Percentiles rank a stretch among this genome's conserved stretches.
phyloP scores from a whole-genome alignment of 2,888 invertebrate species.

The Patella ulyssiponensis region DNA sequence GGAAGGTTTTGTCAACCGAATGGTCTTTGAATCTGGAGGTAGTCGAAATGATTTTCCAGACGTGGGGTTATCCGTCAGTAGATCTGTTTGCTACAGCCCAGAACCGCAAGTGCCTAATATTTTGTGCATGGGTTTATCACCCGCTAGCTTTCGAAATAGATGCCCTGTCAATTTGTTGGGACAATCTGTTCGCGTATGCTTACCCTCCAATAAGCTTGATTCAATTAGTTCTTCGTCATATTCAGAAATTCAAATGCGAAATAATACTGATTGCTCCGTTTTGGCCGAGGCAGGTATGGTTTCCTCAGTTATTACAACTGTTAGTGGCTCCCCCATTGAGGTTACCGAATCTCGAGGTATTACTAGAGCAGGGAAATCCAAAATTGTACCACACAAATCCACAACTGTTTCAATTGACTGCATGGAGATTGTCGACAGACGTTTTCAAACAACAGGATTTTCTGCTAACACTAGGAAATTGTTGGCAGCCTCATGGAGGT shows the following conservation, averaged over 20 bases:
- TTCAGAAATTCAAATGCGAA: constrained; percentile 21
- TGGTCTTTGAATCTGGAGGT: constrained; percentile 33
- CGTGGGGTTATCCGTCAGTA: constrained; percentile 18
- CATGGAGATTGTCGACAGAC: constrained; percentile 37
- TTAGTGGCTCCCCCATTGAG: constrained; percentile 27
- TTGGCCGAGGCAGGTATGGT: constrained; percentile 27
- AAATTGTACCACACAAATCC: constrained; percentile 34
- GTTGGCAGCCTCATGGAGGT: constrained; percentile 33
- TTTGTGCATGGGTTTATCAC: constrained; percentile 17
- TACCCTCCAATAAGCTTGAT: constrained; percentile 21
- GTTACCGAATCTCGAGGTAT: constrained; percentile 24
- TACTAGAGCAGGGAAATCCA: constrained; percentile 31
- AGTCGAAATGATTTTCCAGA: constrained; percentile 16
- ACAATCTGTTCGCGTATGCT: constrained; percentile 25
- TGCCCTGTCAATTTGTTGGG: constrained; percentile 27
- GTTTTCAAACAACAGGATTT: constrained; percentile 32
- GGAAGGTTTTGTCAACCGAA: constrained; percentile 27
- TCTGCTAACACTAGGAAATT: constrained; percentile 34
- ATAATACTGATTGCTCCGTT: constrained; percentile 9
- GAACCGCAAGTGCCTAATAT: constrained; percentile 21
- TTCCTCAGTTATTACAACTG: constrained; percentile 27
- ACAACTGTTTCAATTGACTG: constrained; percentile 31
- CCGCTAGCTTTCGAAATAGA: constrained; percentile 20
- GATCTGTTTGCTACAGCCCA: constrained; percentile 28
- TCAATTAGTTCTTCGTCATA: constrained; percentile 17